Base-by-base conservation (phyloP, 1,140 invertebrate species). In the Ceratosolen fusciceps region DNA sequence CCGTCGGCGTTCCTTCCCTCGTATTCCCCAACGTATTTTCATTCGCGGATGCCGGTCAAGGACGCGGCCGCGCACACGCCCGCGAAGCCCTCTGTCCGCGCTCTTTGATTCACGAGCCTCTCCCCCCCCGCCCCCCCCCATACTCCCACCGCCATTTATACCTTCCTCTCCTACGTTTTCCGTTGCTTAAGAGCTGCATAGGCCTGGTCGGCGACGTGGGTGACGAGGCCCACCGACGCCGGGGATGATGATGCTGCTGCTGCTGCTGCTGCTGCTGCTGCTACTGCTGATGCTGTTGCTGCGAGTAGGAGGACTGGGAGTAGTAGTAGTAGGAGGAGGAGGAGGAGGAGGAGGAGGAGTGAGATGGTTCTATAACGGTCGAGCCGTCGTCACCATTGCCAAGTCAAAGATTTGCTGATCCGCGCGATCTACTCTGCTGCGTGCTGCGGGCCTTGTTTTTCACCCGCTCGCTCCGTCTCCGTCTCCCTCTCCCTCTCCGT, bases 1-100 rank as follows among this genome's bases (percentile, higher is more conserved):
- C 56, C 31, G 5, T 43, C 31, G 39, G 29, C 60, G 1, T 52
- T 29, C 16, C 56, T 47, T 21, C 21, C 19, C 47, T 21, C 24
- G 12, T 54, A 9, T 0, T 31, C 60, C 26, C 10, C 74, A 43
- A 60, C 74, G 67, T 79, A 79, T 79, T 79, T 79, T 74, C 71
- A 79, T 74, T 67, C 78, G 78, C 29, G 24, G 47, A 79, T 74
- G 37, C 78, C 78, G 78, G 78, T 79, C 78, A 79, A 79, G 78
- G 78, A 73, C 78, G 60, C 49, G 47, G 31, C 60, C 67, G 16
- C 67, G 29, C 34, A 52, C 24, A 77, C 31, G n/a, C n/a, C n/a
- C n/a, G 31, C 52, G 34, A 14, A 47, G 62, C 47, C 31, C 52
- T 21, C 31, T n/a, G n/a, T n/a, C 37, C 34, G 16, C 56, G 12